Base-by-base conservation (phyloP, 2,113 vertebrate genomes). In the Gracilinanus agilis region DNA sequence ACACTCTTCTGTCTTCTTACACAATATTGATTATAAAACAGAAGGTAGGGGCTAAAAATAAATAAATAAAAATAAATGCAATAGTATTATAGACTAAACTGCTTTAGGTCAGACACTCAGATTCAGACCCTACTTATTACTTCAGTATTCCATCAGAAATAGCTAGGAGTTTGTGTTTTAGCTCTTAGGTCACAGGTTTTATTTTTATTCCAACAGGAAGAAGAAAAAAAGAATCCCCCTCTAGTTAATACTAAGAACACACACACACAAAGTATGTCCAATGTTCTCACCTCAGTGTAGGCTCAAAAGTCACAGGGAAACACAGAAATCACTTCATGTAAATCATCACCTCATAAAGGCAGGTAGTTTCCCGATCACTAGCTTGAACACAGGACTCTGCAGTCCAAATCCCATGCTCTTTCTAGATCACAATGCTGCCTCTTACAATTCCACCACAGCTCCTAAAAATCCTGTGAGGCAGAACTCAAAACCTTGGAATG, bases 11-110 rank as follows among this genome's bases (percentile, higher is more conserved):
- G 49, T 49, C 49, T 49, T 49, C 49, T 49, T 49, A 49, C 2
- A 49, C 5, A 5, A 5, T 94, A 93, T 40, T 49, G 23, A 88
- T 92, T 61, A 96, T 44, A 54, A 94, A 90, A 94, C 54, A 96
- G 89, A 90, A n/a, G 40, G 25, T 58, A 89, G 55, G 54, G 95
- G 90, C 16, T 92, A 24, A 88, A 92, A 92, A 53, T 24, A 90
- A 49, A 49, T 49, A 49, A 49, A 49, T 49, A 49, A 49, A 49
- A 49, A 49, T 49, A 49, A 49, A n/a, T 75, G 34, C 61, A 75
- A 75, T 7, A n/a, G 34, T 19, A n/a, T 75, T 75, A n/a, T n/a
- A 75, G 34, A 75, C n/a, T 75, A 75, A 75, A 75, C 34, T 34
- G 61, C 61, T 34, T 67, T n/a, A n/a, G 61, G 61, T 67, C 0